Evolutionary conservation across 2,113 vertebrate species (phyloP).

Genomic region (Aythya baeri): DNA sequence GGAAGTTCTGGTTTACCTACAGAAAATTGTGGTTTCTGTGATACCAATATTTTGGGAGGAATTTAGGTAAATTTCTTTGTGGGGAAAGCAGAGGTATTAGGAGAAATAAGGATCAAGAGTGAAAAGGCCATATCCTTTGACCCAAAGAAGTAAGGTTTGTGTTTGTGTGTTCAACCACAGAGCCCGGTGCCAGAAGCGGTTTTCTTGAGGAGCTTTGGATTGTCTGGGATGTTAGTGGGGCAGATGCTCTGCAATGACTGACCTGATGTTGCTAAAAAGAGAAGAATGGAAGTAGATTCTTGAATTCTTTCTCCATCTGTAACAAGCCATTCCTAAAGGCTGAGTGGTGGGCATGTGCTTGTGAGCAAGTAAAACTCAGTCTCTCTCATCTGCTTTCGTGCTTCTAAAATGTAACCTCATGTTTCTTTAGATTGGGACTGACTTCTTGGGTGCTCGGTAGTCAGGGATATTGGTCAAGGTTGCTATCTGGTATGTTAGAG

Average conservation of each 20-base stretch:
- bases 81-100: neutral
- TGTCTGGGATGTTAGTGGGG: neutral
- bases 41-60: neutral
- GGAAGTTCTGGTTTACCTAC: neutral
- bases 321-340: slow-evolving; percentile 58
- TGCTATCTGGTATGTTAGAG: neutral
- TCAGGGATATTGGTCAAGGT: neutral
- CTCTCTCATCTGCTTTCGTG: slow-evolving; percentile 63
- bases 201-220: neutral
- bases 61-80: neutral
- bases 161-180: neutral
- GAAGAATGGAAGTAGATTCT: neutral
- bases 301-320: slow-evolving; percentile 18
- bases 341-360: neutral
- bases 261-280: neutral
- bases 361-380: neutral
- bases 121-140: neutral
- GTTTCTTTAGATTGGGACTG: slow-evolving; percentile 22
- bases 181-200: neutral
- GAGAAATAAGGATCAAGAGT: neutral
- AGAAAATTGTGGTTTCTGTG: neutral
- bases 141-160: too few species aligned
- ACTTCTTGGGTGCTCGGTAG: slow-evolving; percentile 12
- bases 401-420: slow-evolving; percentile 32
- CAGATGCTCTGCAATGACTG: neutral